These are phyloP conservation scores for Tursiops truncatus DNA, from an alignment of 2,113 vertebrate genomes.

Conservation along the genomic window DNA sequence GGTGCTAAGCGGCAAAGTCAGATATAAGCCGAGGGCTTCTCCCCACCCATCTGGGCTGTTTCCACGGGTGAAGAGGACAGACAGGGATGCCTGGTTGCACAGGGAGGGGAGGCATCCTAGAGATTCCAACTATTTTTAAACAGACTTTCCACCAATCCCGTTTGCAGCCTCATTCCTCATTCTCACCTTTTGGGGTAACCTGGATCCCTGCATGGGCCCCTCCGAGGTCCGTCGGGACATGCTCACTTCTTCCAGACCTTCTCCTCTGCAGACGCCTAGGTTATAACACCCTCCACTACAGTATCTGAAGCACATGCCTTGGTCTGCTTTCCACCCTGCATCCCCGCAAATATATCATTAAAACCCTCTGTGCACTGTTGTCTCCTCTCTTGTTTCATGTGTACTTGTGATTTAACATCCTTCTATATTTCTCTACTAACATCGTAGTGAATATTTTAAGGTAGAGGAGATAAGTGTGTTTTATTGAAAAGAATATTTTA, in stretches of 20 bases:
- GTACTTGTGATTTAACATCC: background rate
- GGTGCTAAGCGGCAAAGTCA: background rate
- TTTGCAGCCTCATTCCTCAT: background rate
- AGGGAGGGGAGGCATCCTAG: background rate
- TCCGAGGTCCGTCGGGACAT: accelerated
- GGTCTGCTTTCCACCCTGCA: too few relatives aligned
- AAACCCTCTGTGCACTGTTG: background rate
- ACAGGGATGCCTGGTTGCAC: background rate
- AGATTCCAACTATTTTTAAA: background rate
- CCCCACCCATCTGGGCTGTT: background rate
- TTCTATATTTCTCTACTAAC: background rate
- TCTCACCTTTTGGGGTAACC: background rate
- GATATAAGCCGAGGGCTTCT: background rate
- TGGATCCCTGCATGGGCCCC: background rate
- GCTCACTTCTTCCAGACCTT: background rate
- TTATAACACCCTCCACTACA: background rate
- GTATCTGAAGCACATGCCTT: accelerated
- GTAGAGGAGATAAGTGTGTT: background rate
- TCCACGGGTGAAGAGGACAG: too few relatives aligned
- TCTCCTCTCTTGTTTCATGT: background rate
- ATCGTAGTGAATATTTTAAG: background rate
- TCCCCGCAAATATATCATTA: too few relatives aligned
- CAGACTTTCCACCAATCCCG: background rate
- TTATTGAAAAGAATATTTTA: background rate
- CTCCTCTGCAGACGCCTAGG: background rate